Percentiles rank a stretch among this genome's conserved stretches.
phyloP scores from a whole-genome alignment of 2,888 invertebrate genomes.

The Noctua pronuba region DNA sequence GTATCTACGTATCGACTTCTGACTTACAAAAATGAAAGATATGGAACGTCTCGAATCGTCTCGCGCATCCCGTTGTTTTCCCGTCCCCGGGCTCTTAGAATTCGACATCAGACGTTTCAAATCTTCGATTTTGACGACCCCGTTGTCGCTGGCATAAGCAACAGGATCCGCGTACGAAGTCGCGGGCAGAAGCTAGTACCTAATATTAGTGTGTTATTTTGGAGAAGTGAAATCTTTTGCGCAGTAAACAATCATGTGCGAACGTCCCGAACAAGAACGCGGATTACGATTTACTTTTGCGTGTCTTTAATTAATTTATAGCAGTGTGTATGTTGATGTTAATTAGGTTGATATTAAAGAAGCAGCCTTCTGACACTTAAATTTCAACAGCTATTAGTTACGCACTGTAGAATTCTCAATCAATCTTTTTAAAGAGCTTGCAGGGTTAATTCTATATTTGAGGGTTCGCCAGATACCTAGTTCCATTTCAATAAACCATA shows the following conservation, averaged over 20 bases:
- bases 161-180: too few relatives aligned
- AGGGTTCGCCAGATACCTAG: not conserved
- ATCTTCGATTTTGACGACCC: too few relatives aligned
- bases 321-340: constrained; percentile 11
- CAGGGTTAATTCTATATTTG: not conserved
- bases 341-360: constrained; percentile 13
- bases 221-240: constrained; percentile 72
- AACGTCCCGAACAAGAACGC: constrained; percentile 47
- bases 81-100: too few relatives aligned
- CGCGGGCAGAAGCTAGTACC: too few relatives aligned
- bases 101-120: too few relatives aligned
- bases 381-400: constrained; percentile 37
- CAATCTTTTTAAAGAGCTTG: not conserved
- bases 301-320: constrained; percentile 38
- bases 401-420: constrained; percentile 5
- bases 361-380: constrained; percentile 13
- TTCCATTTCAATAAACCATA: not conserved
- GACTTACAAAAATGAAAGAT: too few relatives aligned
- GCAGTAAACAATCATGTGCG: constrained; percentile 60
- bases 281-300: constrained; percentile 45
- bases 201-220: constrained; percentile 73
- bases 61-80: too few relatives aligned
- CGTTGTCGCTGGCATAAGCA: too few relatives aligned
- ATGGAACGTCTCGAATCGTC: too few relatives aligned
- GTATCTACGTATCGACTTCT: too few relatives aligned